Evolutionary conservation across 2,888 invertebrate genomes (phyloP), one percentile per base, ranked within the genome.

Genomic region (Anorthoa munda): DNA sequence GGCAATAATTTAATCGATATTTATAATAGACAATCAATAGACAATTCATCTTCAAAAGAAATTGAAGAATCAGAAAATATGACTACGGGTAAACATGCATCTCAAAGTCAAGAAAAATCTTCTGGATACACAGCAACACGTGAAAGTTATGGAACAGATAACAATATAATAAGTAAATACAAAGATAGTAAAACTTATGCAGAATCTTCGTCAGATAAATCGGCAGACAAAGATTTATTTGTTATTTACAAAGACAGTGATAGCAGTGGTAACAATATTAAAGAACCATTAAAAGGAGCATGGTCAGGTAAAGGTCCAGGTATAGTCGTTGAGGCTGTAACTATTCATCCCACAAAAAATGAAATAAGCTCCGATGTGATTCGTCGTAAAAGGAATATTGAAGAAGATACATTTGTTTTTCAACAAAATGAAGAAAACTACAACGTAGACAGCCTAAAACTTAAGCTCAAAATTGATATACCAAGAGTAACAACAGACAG

Each of bases 241-340:
- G 77, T 94, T 23, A 93, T 95, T 81, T 93, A 93, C 74, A 92
- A 89, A 84, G 94, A 94, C 58, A 93, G 90, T 85, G 90, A 91
- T 72, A 89, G 81, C 59, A 90, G 85, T 72, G 77, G 68, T 58
- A 74, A 75, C 18, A 72, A 67, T 48, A 83, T 86, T 18, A 83
- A 86, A 68, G 79, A 72, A 18, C 66, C 77, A 48, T 60, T 77
- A 50, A 81, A 83, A 55, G 85, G 78, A 17, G 66, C 71, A 45
- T 87, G 87, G 83, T 74, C 72, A 51, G 53, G 66, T 17, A 87
- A 87, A 48, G 68, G 64, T 66, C 82, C 87, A 18, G 82, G 89
- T 64, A 69, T 87, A 59, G 75, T 87, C 50, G 85, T 88, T 1
- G 85, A 89, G 66, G 59, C 85, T 23, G 65, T 86, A 48, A 82